Percentiles rank a stretch among this genome's conserved stretches.
These are phyloP conservation scores for Oreotrochilus melanogaster DNA, from an alignment of 2,113 vertebrate species.

Conservation along the genomic window DNA sequence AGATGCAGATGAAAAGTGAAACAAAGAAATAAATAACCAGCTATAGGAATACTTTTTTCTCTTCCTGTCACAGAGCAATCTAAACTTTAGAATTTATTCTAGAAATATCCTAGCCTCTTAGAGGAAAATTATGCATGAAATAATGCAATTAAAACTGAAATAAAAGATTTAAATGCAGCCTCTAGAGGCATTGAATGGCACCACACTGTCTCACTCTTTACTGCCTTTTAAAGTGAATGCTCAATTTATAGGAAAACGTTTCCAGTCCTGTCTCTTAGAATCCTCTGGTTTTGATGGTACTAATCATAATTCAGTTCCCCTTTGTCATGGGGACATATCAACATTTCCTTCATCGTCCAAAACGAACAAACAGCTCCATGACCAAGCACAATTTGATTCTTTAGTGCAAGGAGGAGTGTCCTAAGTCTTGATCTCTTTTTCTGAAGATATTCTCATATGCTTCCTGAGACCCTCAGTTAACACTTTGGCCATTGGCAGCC, in stretches of 20 bases:
- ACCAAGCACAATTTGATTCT: neutral
- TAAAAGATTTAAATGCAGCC: conserved; percentile 65
- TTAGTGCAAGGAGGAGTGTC: neutral
- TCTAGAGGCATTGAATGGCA: conserved; percentile 49
- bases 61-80: conserved; percentile 47
- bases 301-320: conserved; percentile 12
- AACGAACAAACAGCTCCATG: neutral
- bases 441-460: neutral
- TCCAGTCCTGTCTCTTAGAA: neutral
- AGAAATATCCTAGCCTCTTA: conserved; percentile 49
- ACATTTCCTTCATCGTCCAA: neutral
- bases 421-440: neutral
- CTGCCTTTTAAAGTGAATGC: conserved; percentile 43
- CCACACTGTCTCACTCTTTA: conserved; percentile 49
- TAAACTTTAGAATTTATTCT: conserved; percentile 58
- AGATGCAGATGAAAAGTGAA: conserved; percentile 44
- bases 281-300: neutral
- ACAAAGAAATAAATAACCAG: conserved; percentile 65
- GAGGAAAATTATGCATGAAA: conserved; percentile 68
- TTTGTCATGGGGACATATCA: neutral
- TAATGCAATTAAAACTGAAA: conserved; percentile 67
- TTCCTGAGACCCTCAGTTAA: neutral
- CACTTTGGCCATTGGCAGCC: neutral
- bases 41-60: conserved; percentile 10
- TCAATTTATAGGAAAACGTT: conserved; percentile 57